A percentile compares a stretch with the other conserved stretches of the same genome.
These are phyloP conservation scores for Ferrisia virgata DNA, from an alignment of 2,888 invertebrate species.

Conservation along the genomic window DNA sequence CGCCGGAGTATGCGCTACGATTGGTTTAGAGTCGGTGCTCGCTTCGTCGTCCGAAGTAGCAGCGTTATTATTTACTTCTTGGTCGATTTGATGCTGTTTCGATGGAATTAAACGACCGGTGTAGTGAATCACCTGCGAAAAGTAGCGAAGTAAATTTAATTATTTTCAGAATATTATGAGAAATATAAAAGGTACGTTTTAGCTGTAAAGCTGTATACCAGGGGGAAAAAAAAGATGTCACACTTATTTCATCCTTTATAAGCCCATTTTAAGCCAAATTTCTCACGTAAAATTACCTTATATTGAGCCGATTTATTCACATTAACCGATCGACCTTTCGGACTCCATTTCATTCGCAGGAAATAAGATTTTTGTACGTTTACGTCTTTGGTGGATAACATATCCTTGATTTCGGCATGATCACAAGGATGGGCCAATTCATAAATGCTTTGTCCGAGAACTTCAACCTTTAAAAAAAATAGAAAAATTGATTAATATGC, in stretches of 20 bases:
- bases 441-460: conserved; percentile 90
- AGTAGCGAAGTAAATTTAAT: not conserved
- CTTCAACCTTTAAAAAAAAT: conserved; percentile 80
- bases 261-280: not conserved
- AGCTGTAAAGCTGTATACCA: too few species aligned
- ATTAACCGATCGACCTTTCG: conserved; percentile 92
- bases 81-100: not conserved
- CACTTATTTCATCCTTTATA: too few species aligned
- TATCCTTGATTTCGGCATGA: conserved; percentile 79
- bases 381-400: conserved; percentile 58
- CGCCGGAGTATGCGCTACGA: not conserved
- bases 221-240: too few species aligned
- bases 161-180: too few species aligned
- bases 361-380: conserved; percentile 63
- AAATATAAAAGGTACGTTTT: too few species aligned
- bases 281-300: conserved; percentile 64
- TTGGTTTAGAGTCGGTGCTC: not conserved
- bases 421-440: conserved; percentile 95
- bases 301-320: conserved; percentile 86
- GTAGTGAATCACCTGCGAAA: conserved; percentile 20
- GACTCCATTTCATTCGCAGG: conserved; percentile 87
- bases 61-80: not conserved
- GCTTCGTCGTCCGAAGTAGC: not conserved
- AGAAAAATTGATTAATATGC: not conserved
- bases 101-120: conserved; percentile 24